These are phyloP conservation scores for Nemotelus pantherinus DNA, from an alignment of 2,888 invertebrate genomes.

Conservation along the genomic window DNA sequence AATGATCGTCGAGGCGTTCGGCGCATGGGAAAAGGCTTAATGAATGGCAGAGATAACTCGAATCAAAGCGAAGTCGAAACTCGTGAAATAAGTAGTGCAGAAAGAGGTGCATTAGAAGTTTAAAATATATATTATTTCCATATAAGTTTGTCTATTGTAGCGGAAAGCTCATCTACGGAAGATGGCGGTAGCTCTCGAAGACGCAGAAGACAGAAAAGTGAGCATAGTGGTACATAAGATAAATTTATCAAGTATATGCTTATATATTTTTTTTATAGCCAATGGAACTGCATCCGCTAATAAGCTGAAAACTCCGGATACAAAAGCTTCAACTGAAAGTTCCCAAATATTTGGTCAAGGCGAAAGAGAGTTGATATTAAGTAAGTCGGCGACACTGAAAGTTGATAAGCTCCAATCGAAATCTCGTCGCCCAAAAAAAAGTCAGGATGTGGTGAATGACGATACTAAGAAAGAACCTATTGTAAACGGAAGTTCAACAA, in stretches of 20 bases:
- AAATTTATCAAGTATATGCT: conserved; percentile 5
- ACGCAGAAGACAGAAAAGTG: conserved; percentile 61
- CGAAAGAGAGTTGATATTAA: conserved; percentile 55
- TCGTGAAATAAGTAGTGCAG: conserved; percentile 64
- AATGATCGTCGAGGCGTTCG: conserved; percentile 61
- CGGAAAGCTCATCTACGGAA: conserved; percentile 65
- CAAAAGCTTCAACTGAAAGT: conserved; percentile 47
- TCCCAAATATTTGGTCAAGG: conserved; percentile 51
- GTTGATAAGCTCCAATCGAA: conserved; percentile 57
- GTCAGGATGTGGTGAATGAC: conserved; percentile 53
- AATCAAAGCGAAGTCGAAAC: conserved; percentile 61
- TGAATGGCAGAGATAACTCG: conserved; percentile 61
- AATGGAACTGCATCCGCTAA: conserved; percentile 62
- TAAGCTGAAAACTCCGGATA: conserved; percentile 56
- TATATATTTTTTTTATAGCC: conserved; percentile 53
- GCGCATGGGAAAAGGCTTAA: conserved; percentile 59
- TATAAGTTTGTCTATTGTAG: conserved; percentile 52
- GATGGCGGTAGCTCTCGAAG: conserved; percentile 60
- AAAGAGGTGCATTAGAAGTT: conserved; percentile 58
- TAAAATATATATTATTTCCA: neutral
- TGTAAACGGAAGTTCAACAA: conserved; percentile 62
- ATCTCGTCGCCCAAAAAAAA: conserved; percentile 52
- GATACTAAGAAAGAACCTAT: conserved; percentile 61
- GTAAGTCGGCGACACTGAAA: conserved; percentile 54
- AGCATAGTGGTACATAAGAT: neutral